A percentile compares a stretch with the other conserved stretches of the same genome.
phyloP scores from a whole-genome alignment of 2,888 invertebrate species.

The Embidobia sp. region DNA sequence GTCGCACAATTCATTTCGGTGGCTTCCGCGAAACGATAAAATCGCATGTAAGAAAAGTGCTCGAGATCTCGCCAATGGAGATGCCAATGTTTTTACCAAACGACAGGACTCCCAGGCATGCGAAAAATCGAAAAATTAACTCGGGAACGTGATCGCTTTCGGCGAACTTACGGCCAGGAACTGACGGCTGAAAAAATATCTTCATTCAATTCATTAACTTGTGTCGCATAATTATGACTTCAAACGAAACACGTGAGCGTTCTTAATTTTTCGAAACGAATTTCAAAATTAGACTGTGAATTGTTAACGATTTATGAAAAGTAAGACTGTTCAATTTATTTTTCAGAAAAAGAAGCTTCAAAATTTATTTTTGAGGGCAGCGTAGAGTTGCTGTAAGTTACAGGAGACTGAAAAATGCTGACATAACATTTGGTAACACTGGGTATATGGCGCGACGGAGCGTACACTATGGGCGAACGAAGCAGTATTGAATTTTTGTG shows the following conservation, averaged over 20 bases:
- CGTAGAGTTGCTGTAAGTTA: slow-evolving; percentile 40
- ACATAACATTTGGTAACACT: slow-evolving; percentile 75
- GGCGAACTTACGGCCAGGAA: slow-evolving; percentile 27
- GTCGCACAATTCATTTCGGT: slow-evolving; percentile 48
- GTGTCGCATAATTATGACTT: background rate
- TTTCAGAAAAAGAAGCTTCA: too few relatives aligned
- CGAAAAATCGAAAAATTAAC: slow-evolving; percentile 59
- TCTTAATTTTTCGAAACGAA: too few relatives aligned
- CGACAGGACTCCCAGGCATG: slow-evolving; percentile 51
- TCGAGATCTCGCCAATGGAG: slow-evolving; percentile 58
- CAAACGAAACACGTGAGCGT: too few relatives aligned
- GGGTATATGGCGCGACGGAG: slow-evolving; percentile 74
- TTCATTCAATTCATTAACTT: slow-evolving; percentile 39
- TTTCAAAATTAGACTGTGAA: too few relatives aligned
- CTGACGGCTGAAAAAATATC: slow-evolving; percentile 30
- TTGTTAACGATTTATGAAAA: too few relatives aligned
- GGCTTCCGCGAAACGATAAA: slow-evolving; percentile 58
- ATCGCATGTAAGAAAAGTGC: slow-evolving; percentile 54
- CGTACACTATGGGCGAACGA: slow-evolving; percentile 74
- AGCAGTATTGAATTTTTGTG: slow-evolving; percentile 80
- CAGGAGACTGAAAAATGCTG: slow-evolving; percentile 61
- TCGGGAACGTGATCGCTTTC: slow-evolving; percentile 49
- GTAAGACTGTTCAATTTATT: too few relatives aligned
- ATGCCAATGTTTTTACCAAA: slow-evolving; percentile 60
- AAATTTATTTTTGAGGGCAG: too few relatives aligned